These are phyloP conservation scores for Scolopax rusticola DNA, from an alignment of 2,797 vertebrate genomes.

Conservation along the genomic window DNA sequence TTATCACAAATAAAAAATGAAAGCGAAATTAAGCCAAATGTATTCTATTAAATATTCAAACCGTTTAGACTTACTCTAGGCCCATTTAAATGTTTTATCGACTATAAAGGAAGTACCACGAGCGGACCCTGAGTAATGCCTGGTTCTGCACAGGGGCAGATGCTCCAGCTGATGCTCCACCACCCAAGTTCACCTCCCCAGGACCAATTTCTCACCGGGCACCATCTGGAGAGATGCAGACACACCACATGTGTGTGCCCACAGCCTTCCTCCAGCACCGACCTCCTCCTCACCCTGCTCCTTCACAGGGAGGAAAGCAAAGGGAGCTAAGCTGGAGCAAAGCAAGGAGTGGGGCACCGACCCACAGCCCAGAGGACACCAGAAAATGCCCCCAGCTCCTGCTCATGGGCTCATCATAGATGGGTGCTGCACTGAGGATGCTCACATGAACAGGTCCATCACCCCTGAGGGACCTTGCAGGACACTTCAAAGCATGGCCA, in stretches of 20 bases:
- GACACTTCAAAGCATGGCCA: fast-evolving
- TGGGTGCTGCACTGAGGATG: not conserved
- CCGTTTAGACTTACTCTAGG: conserved; percentile 21
- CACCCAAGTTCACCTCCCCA: not conserved
- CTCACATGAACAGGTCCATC: fast-evolving
- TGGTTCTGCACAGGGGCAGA: not conserved
- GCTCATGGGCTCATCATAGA: not conserved
- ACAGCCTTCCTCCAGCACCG: not conserved
- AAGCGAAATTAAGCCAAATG: conserved; percentile 58
- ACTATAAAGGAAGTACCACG: not conserved
- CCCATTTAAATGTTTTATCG: conserved; percentile 32
- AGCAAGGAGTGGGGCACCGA: not conserved
- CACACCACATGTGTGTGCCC: fast-evolving
- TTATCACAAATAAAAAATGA: conserved; percentile 29
- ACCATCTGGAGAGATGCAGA: not conserved
- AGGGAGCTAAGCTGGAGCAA: fast-evolving
- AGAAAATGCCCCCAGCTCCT: not conserved
- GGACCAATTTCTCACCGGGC: not conserved
- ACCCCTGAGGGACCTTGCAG: not conserved
- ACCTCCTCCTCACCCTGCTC: not conserved
- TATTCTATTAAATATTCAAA: conserved; percentile 60
- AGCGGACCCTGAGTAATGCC: fast-evolving
- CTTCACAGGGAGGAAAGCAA: not conserved
- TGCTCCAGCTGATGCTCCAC: not conserved
- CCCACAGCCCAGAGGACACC: fast-evolving